Percentiles rank a stretch among this genome's conserved stretches.
Evolutionary conservation across 2,888 invertebrate species (phyloP).

Genomic region (Drosophila atripex): DNA sequence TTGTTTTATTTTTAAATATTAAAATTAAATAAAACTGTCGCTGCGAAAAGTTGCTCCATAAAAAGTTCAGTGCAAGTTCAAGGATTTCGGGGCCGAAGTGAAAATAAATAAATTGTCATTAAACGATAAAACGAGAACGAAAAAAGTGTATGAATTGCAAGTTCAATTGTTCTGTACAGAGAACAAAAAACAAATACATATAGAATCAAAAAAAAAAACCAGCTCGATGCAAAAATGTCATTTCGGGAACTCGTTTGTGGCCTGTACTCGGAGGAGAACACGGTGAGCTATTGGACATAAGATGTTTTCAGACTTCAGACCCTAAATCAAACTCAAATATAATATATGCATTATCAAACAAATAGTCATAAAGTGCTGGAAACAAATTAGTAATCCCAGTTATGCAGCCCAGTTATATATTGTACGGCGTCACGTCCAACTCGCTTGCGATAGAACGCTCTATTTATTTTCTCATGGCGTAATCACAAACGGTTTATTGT

Average conservation of each 20-base stretch:
- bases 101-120: constrained; percentile 57
- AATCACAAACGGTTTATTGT: constrained; percentile 27
- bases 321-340: no score
- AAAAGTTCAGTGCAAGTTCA: constrained; percentile 68
- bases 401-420: background rate
- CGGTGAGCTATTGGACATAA: constrained; percentile 84
- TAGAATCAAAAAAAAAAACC: constrained; percentile 14
- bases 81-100: constrained; percentile 36
- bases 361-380: background rate
- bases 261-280: constrained; percentile 86
- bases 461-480: constrained; percentile 27
- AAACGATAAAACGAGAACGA: constrained; percentile 47
- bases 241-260: constrained; percentile 86
- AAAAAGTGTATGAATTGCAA: constrained; percentile 21
- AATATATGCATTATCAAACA: constrained; percentile 12
- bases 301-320: no score
- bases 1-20: constrained; percentile 30
- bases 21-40: constrained; percentile 22
- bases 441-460: constrained; percentile 22
- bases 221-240: constrained; percentile 69
- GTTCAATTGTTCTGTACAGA: constrained; percentile 22
- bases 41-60: constrained; percentile 52
- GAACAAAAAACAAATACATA: constrained; percentile 12
- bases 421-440: constrained; percentile 24
- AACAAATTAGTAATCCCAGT: constrained; percentile 19